A percentile compares a stretch with the other conserved stretches of the same genome.
Evolutionary conservation across 2,888 invertebrate genomes (phyloP).

Genomic region (Thereva nobilitata): DNA sequence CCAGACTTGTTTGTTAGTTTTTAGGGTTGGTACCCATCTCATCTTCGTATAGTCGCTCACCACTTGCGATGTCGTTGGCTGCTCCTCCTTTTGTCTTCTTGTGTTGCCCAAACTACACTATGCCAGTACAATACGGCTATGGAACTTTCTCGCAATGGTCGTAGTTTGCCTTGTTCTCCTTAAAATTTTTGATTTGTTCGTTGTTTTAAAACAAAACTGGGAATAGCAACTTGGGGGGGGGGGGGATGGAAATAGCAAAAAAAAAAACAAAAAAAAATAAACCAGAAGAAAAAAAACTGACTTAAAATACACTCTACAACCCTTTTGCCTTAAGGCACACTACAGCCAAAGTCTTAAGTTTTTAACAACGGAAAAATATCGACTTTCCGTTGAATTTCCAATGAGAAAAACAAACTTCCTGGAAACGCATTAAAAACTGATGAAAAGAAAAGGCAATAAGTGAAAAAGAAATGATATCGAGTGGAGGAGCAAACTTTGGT

Average conservation of each 20-base stretch:
- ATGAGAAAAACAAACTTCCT: conserved; percentile 19
- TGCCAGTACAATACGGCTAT: conserved; percentile 6
- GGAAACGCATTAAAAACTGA: conserved; percentile 24
- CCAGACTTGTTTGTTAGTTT: conserved; percentile 30
- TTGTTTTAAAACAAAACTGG: conserved; percentile 7
- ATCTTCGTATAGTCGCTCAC: conserved; percentile 15
- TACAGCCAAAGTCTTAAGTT: background rate
- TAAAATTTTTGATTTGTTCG: conserved; percentile 28
- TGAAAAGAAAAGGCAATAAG: conserved; percentile 3
- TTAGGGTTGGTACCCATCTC: conserved; percentile 32
- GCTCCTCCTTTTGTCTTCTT: conserved; percentile 2
- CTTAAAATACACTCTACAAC: conserved; percentile 5
- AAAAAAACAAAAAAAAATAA: too few relatives aligned
- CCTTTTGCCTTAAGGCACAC: background rate
- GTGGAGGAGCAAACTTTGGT: background rate
- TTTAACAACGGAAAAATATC: conserved; percentile 28
- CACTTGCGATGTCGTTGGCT: conserved; percentile 32
- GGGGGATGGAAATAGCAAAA: too few relatives aligned
- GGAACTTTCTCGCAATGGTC: background rate
- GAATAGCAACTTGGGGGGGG: too few relatives aligned
- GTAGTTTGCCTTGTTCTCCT: conserved; percentile 12
- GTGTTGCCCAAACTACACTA: background rate
- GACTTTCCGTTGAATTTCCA: conserved; percentile 25
- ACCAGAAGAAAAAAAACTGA: too few relatives aligned
- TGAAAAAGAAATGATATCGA: background rate